phyloP scores from a whole-genome alignment of 2,888 invertebrate genomes.

The Chrysodeixis includens region DNA sequence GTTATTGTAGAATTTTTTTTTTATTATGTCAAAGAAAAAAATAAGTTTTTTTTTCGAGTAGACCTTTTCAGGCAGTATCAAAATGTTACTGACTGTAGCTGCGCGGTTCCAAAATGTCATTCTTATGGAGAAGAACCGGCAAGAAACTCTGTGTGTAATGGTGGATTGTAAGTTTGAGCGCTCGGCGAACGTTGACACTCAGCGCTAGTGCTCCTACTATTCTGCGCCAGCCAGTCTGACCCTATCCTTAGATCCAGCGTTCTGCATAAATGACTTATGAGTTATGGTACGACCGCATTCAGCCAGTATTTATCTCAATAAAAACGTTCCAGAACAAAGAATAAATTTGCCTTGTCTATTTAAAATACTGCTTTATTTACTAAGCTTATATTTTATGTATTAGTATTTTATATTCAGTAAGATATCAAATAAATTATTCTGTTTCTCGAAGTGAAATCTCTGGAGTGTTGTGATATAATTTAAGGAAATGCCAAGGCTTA shows the following conservation, averaged over 20 bases:
- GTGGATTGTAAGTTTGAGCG: neutral
- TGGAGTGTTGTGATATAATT: slow-evolving; percentile 42
- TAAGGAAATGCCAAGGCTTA: slow-evolving; percentile 41
- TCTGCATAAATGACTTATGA: slow-evolving; percentile 7
- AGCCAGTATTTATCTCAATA: slow-evolving; percentile 11
- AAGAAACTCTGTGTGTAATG: no score
- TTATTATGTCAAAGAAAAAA: no score
- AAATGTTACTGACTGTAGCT: no score
- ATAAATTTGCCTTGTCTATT: neutral
- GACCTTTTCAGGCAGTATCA: no score
- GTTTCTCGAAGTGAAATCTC: slow-evolving; percentile 35
- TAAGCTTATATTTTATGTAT: slow-evolving; percentile 14
- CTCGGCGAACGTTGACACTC: neutral
- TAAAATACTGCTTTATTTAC: slow-evolving; percentile 3
- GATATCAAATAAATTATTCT: slow-evolving; percentile 47
- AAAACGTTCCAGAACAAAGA: slow-evolving; percentile 4
- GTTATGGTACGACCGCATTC: slow-evolving; percentile 8
- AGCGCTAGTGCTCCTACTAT: neutral
- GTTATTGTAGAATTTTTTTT: neutral
- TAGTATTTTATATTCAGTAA: slow-evolving; percentile 5
- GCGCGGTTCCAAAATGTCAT: no score
- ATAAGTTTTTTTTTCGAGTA: no score
- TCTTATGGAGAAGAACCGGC: no score
- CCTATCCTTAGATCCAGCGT: slow-evolving; percentile 6
- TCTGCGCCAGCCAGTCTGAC: neutral